phyloP scores from a whole-genome alignment of 2,888 invertebrate species.

The Parnassius mnemosyne region DNA sequence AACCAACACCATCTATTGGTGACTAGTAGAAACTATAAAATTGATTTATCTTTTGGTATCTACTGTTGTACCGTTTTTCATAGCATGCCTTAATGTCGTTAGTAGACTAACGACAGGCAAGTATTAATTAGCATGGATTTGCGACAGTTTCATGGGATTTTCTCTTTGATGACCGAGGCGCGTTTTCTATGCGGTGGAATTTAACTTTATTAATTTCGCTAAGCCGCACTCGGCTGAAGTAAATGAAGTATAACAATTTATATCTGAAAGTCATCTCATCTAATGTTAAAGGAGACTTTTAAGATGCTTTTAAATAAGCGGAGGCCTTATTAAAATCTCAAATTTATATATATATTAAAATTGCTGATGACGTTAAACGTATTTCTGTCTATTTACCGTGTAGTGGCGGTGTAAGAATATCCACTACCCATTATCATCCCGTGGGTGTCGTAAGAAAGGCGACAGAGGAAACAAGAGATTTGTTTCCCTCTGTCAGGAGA shows the following conservation, averaged over 20 bases:
- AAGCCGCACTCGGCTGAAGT: slow-evolving; percentile 15
- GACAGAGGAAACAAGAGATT: no score
- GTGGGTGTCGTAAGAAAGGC: no score
- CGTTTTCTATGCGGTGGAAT: slow-evolving; percentile 15
- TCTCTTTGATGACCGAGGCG: slow-evolving; percentile 24
- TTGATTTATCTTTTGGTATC: neutral
- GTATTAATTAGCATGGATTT: slow-evolving; percentile 23
- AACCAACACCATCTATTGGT: slow-evolving; percentile 26
- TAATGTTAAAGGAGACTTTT: neutral
- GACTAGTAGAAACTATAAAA: slow-evolving; percentile 8
- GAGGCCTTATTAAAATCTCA: no score
- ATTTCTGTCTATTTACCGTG: no score
- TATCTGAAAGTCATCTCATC: slow-evolving; percentile 8
- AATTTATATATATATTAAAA: no score
- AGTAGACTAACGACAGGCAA: slow-evolving; percentile 2
- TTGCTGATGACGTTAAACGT: no score
- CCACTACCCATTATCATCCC: no score
- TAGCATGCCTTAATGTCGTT: slow-evolving; percentile 17
- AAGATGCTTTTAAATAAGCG: no score
- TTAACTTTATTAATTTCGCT: slow-evolving; percentile 24
- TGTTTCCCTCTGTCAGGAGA: no score
- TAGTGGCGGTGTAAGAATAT: no score
- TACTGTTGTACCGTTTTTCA: neutral
- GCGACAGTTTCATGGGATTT: slow-evolving; percentile 20
- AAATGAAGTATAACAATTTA: slow-evolving; percentile 8